Evolutionary conservation across 2,888 invertebrate species (phyloP), one percentile per base, ranked within the genome.

Genomic region (Pammene aurita): DNA sequence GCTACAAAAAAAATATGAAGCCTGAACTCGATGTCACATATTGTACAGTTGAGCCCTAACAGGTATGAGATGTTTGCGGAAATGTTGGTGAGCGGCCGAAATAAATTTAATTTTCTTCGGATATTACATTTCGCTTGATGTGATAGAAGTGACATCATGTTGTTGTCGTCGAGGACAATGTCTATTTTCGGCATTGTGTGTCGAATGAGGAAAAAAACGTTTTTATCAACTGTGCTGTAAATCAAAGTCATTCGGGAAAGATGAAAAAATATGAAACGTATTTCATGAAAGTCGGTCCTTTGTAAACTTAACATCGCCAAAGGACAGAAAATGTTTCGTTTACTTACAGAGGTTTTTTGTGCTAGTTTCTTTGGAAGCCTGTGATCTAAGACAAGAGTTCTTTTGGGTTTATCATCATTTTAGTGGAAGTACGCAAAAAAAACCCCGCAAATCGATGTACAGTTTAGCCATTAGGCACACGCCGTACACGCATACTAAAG

Each of bases 181-280:
- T 61, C 38, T 50, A 50, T 52, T 18, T 26, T 62, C n/a, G 38
- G 18, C 26, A 62, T 62, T 62, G 62, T 62, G 50, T 52, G 5
- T 41, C 5, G 41, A 52, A 62, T 52, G 52, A 62, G 50, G 50
- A 62, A 62, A 26, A n/a, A 26, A 52, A 50, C n/a, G 13, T 41
- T 41, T 14, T 62, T 62, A 52, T 41, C 62, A 50, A 62, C 50
- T 48, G 5, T 52, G 41, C 50, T 52, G 62, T 41, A 52, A 52
- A 62, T 52, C 50, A 52, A 62, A 62, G 41, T 52, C 52, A 41
- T 41, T 52, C 6, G 50, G 50, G 41, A 26, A 41, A 38, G 50
- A 52, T 50, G 50, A 50, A 62, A 61, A 60, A 62, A 58, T 38
- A 38, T 61, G 34, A 61, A 35, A 61, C 38, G 18, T 62, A 52